These are phyloP conservation scores for Ifrita kowaldi DNA, from an alignment of 2,113 vertebrate species.

Conservation along the genomic window DNA sequence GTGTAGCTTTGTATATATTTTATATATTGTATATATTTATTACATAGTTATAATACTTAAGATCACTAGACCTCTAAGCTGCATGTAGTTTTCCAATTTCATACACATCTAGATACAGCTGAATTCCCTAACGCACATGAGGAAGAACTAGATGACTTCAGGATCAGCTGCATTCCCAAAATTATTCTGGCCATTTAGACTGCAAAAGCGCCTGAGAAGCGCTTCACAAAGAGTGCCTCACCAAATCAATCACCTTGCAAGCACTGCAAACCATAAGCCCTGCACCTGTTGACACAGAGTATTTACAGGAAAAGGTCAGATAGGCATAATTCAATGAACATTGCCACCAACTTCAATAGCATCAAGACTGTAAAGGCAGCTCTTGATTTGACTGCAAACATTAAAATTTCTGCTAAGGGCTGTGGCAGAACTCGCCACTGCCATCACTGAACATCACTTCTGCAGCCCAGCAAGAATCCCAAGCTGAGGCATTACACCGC, in stretches of 20 bases:
- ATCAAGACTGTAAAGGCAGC: neutral
- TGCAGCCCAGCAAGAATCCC: accelerated
- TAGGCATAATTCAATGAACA: neutral
- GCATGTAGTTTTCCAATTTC: neutral
- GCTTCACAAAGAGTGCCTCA: neutral
- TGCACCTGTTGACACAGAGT: neutral
- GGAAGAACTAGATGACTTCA: neutral
- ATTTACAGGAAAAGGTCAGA: neutral
- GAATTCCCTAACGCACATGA: neutral
- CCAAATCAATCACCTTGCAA: neutral
- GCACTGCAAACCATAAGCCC: neutral
- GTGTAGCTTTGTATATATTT: neutral
- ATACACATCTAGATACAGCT: neutral
- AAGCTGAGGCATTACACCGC: accelerated
- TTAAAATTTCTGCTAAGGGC: neutral
- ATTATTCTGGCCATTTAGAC: neutral
- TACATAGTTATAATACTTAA: neutral
- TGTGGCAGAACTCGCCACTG: neutral
- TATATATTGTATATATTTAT: neutral
- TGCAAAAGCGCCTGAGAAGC: neutral
- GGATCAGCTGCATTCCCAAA: neutral
- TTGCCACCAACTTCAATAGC: neutral
- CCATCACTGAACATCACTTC: neutral
- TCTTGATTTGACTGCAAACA: neutral
- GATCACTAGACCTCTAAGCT: neutral